Conservation (phyloP, 2,888 invertebrate genomes). For the Caenorhabditis panamensis region DNA sequence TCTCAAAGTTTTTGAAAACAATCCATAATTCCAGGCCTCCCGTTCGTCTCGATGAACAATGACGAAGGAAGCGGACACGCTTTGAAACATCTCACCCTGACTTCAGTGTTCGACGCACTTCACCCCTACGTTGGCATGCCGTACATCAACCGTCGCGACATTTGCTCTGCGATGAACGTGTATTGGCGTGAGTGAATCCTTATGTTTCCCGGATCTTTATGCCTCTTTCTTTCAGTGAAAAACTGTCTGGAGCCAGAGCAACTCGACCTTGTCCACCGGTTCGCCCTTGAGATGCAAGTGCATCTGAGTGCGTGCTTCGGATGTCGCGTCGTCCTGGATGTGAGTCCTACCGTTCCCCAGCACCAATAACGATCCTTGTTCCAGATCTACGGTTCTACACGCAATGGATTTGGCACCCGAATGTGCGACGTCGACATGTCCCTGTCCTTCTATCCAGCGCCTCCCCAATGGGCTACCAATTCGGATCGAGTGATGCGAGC, state of each 20-base stretch:
- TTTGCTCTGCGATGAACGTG: conserved; percentile 46
- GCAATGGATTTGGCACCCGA: conserved; percentile 85
- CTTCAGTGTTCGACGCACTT: conserved; percentile 64
- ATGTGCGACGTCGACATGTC: conserved; percentile 85
- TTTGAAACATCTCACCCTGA: conserved; percentile 58
- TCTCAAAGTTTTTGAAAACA: too few species aligned
- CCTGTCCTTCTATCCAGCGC: conserved; percentile 83
- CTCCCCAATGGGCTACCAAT: conserved; percentile 65
- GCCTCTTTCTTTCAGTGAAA: conserved; percentile 20
- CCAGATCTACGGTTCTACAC: conserved; percentile 84
- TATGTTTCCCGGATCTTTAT: too few species aligned
- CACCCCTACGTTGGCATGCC: conserved; percentile 63
- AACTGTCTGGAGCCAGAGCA: conserved; percentile 54
- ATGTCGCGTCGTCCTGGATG: conserved; percentile 53
- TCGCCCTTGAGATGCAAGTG: conserved; percentile 60
- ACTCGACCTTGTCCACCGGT: conserved; percentile 59
- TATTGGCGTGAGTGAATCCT: conserved; percentile 33
- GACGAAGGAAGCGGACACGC: conserved; percentile 61
- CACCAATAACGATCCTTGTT: conserved; percentile 71
- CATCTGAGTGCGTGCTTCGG: conserved; percentile 59
- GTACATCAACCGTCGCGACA: conserved; percentile 31
- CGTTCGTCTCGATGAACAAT: conserved; percentile 65
- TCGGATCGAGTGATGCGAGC: conserved; percentile 68
- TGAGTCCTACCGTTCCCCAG: neutral
- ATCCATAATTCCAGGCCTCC: conserved; percentile 66